Evolutionary conservation across 2,888 invertebrate genomes (phyloP), one percentile per base, ranked within the genome.

Genomic region (Amphipoea lucens): DNA sequence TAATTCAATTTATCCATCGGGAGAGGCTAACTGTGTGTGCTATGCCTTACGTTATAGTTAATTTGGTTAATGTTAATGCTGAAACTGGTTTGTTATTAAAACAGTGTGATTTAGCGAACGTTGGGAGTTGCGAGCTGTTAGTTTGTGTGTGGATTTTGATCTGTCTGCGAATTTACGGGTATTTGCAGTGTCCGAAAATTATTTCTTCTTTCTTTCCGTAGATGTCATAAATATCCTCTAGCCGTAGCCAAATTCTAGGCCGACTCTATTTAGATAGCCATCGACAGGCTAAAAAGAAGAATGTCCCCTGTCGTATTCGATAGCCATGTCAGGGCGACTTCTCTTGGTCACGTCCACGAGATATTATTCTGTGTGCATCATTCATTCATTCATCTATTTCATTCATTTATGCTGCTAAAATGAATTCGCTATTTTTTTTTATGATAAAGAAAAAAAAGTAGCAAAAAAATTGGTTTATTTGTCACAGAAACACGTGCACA

Each of bases 1-100:
- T 95, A 94, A 95, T 94, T 93, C 92, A 92, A 94, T 95, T 95
- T 94, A 94, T 94, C 93, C 92, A 91, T 92, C 91, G 92, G 87
- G 89, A 85, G 87, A 62, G 89, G 83, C 84, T 85, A 88, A 88
- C 81, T 73, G 79, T 80, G 89, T 90, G 88, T 81, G 77, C 84
- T 76, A 62, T 74, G 84, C 89, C 85, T 90, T 90, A 91, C 83
- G 87, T 88, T 88, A 86, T 87, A 75, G 76, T 66, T 82, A 82
- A 89, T 87, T 83, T 81, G 62, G 78, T 89, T 83, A 72, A 87
- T 84, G 70, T 67, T 84, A 76, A 87, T 77, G 78, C 36, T 79
- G 66, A 62, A 69, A 87, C 42, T 74, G 54, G 68, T 74, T 79
- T 83, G 72, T 79, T 79, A 65, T 62, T 82, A 42, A 78, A 82